Evolutionary conservation across 2,797 vertebrate species (phyloP).

Genomic region (Protosalanx chinensis): DNA sequence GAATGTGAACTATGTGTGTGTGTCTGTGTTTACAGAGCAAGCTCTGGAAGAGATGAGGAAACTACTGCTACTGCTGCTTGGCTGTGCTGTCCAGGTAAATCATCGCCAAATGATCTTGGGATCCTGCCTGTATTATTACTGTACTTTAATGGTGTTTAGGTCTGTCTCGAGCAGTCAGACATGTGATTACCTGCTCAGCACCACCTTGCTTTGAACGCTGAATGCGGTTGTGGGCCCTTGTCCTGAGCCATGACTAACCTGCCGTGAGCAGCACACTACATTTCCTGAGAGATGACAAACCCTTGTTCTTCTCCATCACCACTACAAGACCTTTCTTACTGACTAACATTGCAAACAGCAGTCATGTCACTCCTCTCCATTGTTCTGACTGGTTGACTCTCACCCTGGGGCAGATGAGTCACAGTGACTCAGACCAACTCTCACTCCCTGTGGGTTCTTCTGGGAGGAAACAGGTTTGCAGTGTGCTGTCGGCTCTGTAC

Average conservation of each 20-base stretch:
- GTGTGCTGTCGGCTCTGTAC: too few species aligned
- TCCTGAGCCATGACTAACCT: not conserved
- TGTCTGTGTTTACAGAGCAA: constrained; percentile 77
- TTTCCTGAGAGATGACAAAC: not conserved
- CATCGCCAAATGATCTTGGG: not conserved
- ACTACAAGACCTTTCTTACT: not conserved
- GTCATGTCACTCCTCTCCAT: not conserved
- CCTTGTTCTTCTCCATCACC: not conserved
- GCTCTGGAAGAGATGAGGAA: constrained; percentile 93
- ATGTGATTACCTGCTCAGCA: not conserved
- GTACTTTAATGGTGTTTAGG: not conserved
- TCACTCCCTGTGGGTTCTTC: too few species aligned
- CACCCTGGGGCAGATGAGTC: not conserved
- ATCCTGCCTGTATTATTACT: not conserved
- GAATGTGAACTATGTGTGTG: not conserved
- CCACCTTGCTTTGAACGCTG: not conserved
- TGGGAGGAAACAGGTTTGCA: too few species aligned
- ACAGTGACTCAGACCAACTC: not conserved
- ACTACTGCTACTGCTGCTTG: constrained; percentile 87
- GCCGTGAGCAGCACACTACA: not conserved
- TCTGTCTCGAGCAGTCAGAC: too few species aligned
- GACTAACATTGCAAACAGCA: not conserved
- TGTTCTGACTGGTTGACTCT: not conserved
- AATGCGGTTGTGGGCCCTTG: not conserved
- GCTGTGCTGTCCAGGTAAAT: constrained; percentile 93